Evolutionary conservation across 2,888 invertebrate species (phyloP).

Genomic region (Deroplatys truncata): DNA sequence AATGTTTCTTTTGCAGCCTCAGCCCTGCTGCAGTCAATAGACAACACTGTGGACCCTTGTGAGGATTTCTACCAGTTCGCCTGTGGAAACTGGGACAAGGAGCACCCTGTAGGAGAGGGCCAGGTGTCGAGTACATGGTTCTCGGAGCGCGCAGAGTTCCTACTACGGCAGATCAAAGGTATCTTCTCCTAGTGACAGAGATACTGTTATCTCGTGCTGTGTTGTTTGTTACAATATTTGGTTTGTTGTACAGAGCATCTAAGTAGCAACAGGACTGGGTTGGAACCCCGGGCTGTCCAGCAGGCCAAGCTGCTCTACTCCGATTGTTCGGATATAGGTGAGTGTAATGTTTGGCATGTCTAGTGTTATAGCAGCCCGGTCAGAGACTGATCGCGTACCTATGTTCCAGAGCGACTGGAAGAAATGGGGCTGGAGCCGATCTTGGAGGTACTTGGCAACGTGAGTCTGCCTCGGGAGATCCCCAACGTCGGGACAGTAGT

Average conservation of each 20-base stretch:
- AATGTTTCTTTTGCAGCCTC: neutral
- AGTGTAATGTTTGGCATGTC: neutral
- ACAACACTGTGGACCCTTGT: constrained; percentile 9
- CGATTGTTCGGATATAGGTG: neutral
- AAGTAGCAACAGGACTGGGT: neutral
- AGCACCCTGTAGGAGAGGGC: neutral
- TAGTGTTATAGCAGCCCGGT: neutral
- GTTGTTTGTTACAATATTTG: no score
- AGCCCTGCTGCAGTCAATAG: constrained; percentile 20
- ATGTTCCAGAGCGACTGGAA: neutral
- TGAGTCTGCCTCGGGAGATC: neutral
- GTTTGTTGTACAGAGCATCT: neutral
- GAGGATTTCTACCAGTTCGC: constrained; percentile 22
- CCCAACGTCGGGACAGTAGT: neutral
- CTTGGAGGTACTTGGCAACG: neutral
- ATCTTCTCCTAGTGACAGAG: neutral
- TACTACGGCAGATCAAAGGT: neutral
- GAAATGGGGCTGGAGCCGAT: neutral
- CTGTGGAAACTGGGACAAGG: constrained; percentile 16
- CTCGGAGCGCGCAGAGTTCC: neutral
- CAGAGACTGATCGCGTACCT: neutral
- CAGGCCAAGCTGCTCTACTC: neutral
- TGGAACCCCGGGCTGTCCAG: neutral
- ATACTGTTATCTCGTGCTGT: neutral
- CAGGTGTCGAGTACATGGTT: constrained; percentile 5